phyloP scores from a whole-genome alignment of 2,797 vertebrate genomes.

The Coendou prehensilis region DNA sequence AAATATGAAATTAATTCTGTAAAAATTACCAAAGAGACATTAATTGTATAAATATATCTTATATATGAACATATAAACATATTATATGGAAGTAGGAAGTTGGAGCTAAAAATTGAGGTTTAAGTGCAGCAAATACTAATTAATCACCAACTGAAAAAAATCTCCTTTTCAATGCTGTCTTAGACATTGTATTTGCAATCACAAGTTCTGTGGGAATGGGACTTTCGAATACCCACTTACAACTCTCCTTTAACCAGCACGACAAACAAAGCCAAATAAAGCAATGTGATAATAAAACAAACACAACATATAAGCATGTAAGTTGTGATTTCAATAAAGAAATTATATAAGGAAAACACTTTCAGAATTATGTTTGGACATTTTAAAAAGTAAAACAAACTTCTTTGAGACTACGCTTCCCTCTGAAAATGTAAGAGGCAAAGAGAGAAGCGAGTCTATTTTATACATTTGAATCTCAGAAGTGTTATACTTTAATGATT shows the following conservation, averaged over 20 bases:
- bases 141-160: background rate
- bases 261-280: background rate
- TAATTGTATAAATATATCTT: slow-evolving; percentile 12
- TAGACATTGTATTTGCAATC: background rate
- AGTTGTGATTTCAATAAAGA: background rate
- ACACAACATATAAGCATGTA: background rate
- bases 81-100: background rate
- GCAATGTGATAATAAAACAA: background rate
- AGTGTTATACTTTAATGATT: slow-evolving; percentile 25
- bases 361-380: slow-evolving; percentile 8
- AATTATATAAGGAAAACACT: background rate
- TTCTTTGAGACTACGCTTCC: background rate
- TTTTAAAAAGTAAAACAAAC: background rate
- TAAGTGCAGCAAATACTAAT: background rate
- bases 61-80: slow-evolving; percentile 40
- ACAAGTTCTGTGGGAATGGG: background rate
- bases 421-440: background rate
- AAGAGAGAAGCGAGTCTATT: background rate
- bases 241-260: background rate
- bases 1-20: slow-evolving; percentile 56
- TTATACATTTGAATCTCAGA: slow-evolving; percentile 5
- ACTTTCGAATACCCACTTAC: background rate
- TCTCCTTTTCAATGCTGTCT: background rate
- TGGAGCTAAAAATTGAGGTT: slow-evolving; percentile 24
- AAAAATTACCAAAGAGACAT: slow-evolving; percentile 72